Evolutionary conservation across 2,888 invertebrate genomes (phyloP), one percentile per base, ranked within the genome.

Genomic region (Diogma glabrata): DNA sequence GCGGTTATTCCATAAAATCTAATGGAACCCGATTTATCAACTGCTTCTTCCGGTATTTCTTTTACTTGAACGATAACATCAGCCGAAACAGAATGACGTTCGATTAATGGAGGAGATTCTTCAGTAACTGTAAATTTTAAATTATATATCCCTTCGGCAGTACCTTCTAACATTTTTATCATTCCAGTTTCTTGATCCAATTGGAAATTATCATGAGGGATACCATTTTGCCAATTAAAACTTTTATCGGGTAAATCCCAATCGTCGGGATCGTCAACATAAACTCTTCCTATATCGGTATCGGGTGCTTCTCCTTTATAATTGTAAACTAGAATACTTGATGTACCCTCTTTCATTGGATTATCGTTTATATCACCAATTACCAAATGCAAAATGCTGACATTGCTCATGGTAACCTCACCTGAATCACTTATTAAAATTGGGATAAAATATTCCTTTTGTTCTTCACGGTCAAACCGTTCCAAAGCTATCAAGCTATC

Each of bases 321-420:
- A 64, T 92, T 93, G 69, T 96, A 96, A 2, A 97, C 90, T 63
- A 92, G 89, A 60, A 97, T 92, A 55, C 84, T 78, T 64, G 94
- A 95, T 24, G 80, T 78, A 0, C 96, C 97, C 45, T 86, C 80
- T 46, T 76, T 73, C 85, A 96, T 97, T 2, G 79, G 73, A 65
- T 94, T 94, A 65, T 96, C 96, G 66, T 99, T 97, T 54, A 80
- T 77, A 70, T 99, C 97, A 4, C 94, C 95, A 56, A 97, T 94
- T 33, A 93, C 85, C 12, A 96, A 83, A 51, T 83, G 85, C 14
- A 96, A 75, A 10, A 82, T 84, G 56, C 91, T 91, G 0, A 86
- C 85, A 4, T 87, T 90, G n/a, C n/a, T n/a, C n/a, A n/a, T n/a
- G n/a, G n/a, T n/a, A n/a, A n/a, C n/a, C 0, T 87, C 87, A 0